These are phyloP conservation scores for Drosophila rellima DNA, from an alignment of 2,888 invertebrate genomes.

Conservation along the genomic window DNA sequence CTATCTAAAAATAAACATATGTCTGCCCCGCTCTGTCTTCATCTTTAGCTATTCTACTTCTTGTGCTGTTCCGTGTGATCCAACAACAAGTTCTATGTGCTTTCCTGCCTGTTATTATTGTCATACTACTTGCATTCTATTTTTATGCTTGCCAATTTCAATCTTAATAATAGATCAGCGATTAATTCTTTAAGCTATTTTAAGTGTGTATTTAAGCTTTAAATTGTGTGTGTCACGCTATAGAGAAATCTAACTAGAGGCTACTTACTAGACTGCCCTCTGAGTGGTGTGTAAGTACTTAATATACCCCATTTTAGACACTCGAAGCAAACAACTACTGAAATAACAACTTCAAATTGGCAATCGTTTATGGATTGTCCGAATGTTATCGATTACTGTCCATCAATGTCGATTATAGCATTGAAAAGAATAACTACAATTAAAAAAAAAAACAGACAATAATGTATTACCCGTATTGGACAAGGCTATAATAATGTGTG, in stretches of 20 bases:
- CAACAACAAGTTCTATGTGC: slow-evolving; percentile 50
- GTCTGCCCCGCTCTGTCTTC: slow-evolving; percentile 26
- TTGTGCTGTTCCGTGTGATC: slow-evolving; percentile 22
- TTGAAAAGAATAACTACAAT: background rate
- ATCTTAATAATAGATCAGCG: slow-evolving; percentile 9
- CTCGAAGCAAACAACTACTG: slow-evolving; percentile 9
- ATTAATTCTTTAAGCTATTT: slow-evolving; percentile 4
- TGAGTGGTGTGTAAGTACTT: slow-evolving; percentile 21
- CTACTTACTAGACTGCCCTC: slow-evolving; percentile 6
- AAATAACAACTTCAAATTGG: slow-evolving; percentile 41
- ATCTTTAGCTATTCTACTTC: slow-evolving; percentile 8
- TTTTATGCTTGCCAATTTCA: slow-evolving; percentile 11
- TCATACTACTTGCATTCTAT: slow-evolving; percentile 4
- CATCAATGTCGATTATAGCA: slow-evolving; percentile 35
- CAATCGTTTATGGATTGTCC: slow-evolving; percentile 70
- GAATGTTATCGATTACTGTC: slow-evolving; percentile 52
- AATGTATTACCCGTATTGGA: slow-evolving; percentile 39
- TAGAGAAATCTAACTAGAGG: slow-evolving; percentile 15
- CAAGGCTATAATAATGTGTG: slow-evolving; percentile 11
- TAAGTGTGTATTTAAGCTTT: slow-evolving; percentile 4
- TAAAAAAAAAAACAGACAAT: slow-evolving; percentile 22
- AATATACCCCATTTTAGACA: slow-evolving; percentile 22
- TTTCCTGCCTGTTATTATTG: slow-evolving; percentile 32
- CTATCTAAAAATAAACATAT: slow-evolving; percentile 66
- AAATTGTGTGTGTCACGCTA: slow-evolving; percentile 28